These are phyloP conservation scores for Trachelipus rathkii DNA, from an alignment of 1,140 invertebrate genomes.

Conservation along the genomic window DNA sequence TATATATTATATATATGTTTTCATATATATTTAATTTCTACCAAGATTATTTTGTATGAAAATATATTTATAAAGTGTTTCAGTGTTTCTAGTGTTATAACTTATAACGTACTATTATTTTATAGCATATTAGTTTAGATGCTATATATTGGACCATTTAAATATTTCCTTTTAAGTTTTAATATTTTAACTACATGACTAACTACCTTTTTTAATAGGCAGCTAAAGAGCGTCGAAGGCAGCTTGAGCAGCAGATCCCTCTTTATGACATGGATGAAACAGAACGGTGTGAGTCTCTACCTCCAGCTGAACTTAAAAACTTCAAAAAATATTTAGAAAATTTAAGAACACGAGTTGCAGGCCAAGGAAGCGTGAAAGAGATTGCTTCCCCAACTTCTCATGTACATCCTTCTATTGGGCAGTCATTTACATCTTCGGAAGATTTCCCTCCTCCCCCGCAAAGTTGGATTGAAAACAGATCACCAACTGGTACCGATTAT, in stretches of 20 bases:
- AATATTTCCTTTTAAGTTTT: no score
- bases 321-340: conserved; percentile 40
- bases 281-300: conserved; percentile 36
- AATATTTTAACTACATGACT: no score
- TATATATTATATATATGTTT: no score
- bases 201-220: conserved; percentile 30
- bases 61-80: no score
- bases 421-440: neutral
- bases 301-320: conserved; percentile 38
- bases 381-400: neutral
- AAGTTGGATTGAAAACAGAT: neutral
- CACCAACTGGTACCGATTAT: neutral
- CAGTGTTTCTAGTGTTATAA: no score
- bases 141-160: no score
- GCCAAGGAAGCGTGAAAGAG: conserved; percentile 33
- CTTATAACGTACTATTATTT: no score
- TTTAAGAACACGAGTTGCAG: conserved; percentile 37
- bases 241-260: conserved; percentile 41
- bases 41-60: no score
- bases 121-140: no score
- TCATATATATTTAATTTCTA: no score
- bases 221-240: conserved; percentile 38
- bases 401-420: conserved; percentile 2
- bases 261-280: conserved; percentile 45
- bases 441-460: neutral